These are phyloP conservation scores for Morus bassanus DNA, from an alignment of 2,797 vertebrate species.

Conservation along the genomic window DNA sequence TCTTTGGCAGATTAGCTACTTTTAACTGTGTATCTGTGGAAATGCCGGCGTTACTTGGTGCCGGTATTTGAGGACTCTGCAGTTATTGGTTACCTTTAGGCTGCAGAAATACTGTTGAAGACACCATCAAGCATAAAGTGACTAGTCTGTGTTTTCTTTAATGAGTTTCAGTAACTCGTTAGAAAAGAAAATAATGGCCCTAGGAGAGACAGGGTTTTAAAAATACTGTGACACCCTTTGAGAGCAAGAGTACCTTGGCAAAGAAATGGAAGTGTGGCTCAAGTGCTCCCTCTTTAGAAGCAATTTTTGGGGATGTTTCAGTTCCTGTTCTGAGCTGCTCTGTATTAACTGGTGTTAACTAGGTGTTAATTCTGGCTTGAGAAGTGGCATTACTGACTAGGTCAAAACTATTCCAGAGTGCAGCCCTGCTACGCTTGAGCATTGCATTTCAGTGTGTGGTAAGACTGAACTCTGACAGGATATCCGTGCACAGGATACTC, in stretches of 20 bases:
- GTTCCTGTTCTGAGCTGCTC: neutral
- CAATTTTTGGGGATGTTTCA: neutral
- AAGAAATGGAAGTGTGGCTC: neutral
- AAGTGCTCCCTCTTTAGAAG: neutral
- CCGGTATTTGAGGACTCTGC: neutral
- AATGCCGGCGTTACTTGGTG: neutral
- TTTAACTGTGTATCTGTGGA: neutral
- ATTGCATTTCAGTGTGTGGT: no score
- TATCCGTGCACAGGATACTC: rapidly evolving
- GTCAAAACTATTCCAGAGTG: rapidly evolving
- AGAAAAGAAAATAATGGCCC: neutral
- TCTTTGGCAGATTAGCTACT: neutral
- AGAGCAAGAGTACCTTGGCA: neutral
- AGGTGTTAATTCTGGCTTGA: neutral
- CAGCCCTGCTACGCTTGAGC: neutral
- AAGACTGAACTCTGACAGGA: neutral
- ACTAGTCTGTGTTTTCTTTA: neutral
- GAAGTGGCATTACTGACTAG: neutral
- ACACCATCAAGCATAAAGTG: neutral
- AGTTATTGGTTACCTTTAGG: neutral
- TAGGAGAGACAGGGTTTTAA: neutral
- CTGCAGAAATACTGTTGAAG: neutral
- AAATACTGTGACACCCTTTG: neutral
- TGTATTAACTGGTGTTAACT: neutral
- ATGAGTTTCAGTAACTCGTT: neutral